Evolutionary conservation across 2,113 vertebrate genomes (phyloP).

Genomic region (Microcebus griseorufus): DNA sequence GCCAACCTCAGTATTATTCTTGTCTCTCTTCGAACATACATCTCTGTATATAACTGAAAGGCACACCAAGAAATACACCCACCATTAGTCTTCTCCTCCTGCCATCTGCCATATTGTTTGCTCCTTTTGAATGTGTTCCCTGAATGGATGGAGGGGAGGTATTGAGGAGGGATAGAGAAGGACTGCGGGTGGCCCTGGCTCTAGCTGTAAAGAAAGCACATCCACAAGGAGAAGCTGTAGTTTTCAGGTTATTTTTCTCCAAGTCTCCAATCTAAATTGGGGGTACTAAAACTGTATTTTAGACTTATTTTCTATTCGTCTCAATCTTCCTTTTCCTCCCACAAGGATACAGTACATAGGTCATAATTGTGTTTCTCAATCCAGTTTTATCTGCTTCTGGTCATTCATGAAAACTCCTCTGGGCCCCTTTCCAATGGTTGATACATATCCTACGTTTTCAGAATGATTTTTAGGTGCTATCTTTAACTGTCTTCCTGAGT

Average conservation of each 20-base stretch:
- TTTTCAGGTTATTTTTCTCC: background rate
- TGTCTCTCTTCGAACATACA: background rate
- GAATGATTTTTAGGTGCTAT: constrained; percentile 21
- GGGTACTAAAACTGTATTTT: background rate
- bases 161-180: background rate
- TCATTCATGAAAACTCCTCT: background rate
- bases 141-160: background rate
- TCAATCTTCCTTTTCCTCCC: background rate
- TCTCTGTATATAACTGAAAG: background rate
- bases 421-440: background rate
- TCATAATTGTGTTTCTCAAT: background rate
- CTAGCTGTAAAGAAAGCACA: background rate
- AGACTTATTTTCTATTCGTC: background rate
- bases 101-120: background rate
- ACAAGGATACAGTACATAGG: background rate
- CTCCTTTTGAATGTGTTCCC: background rate
- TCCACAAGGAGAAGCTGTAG: background rate
- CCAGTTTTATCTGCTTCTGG: background rate
- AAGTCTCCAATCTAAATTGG: background rate
- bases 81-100: background rate
- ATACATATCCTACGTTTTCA: background rate
- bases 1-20: background rate
- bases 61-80: background rate
- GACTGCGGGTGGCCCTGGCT: background rate
- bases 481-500: background rate